Conservation (phyloP, 1,140 invertebrate genomes). For the Lucilia sericata region DNA sequence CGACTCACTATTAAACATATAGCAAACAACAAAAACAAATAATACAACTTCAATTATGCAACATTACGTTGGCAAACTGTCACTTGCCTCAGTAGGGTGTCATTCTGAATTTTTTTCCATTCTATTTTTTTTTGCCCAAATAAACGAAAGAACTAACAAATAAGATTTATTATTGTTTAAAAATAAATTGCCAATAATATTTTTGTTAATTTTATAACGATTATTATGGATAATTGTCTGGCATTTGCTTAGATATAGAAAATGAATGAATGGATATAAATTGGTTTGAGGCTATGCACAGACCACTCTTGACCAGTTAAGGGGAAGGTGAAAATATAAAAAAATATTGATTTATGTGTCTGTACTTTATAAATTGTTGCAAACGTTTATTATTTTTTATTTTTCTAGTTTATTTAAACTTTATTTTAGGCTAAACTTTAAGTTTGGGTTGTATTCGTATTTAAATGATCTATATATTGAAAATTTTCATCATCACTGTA, state of each 20-base stretch:
- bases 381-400: not conserved
- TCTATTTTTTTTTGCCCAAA: not conserved
- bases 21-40: not conserved
- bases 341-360: not conserved
- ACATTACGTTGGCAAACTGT: slow-evolving; percentile 44
- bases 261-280: not conserved
- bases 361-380: not conserved
- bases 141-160: not conserved
- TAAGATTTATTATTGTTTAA: slow-evolving; percentile 38
- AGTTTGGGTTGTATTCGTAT: not conserved
- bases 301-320: not conserved
- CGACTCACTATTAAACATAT: not conserved
- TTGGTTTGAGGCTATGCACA: too few species aligned
- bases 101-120: not conserved
- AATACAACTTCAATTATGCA: slow-evolving; percentile 39
- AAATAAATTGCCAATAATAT: slow-evolving; percentile 46
- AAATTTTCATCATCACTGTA: slow-evolving; percentile 50
- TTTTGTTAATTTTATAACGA: slow-evolving; percentile 43
- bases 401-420: not conserved
- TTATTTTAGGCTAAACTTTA: not conserved
- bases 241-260: not conserved
- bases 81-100: slow-evolving; percentile 45
- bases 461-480: not conserved
- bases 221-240: slow-evolving; percentile 23
- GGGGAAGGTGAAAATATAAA: not conserved